Evolutionary conservation across 1,140 invertebrate genomes (phyloP), one percentile per base, ranked within the genome.

Genomic region (Hylaeus anthracinus): DNA sequence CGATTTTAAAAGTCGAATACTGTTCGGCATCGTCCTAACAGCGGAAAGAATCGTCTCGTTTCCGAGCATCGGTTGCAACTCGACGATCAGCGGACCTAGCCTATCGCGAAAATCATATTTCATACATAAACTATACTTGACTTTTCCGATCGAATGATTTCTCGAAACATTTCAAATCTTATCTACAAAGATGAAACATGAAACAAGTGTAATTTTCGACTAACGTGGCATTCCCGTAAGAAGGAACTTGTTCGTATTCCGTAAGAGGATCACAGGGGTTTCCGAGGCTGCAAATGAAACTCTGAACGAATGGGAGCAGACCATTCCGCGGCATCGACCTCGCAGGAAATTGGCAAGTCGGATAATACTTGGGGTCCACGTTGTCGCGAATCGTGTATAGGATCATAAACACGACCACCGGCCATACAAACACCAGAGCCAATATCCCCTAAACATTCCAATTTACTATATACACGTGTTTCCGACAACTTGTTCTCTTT

Each of bases 261-360:
- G 94, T 93, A 43, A 95, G 87, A 0, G 92, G 89, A 2, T 93
- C 90, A 84, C 95, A 96, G 3, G 95, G 94, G 86, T 95, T 96
- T 88, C 95, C 95, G 55, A 96, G 91, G 82, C 94, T 95, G 89
- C 95, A 96, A 43, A 96, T 94, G 85, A 95, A 96, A 26, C 95
- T 96, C 87, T 96, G 95, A 39, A 95, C 92, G 85, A 95, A 95
- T 1, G 94, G 94, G 15, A 96, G 84, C 43, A 96, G 88, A 4
- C 95, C 95, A 79, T 94, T 92, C 72, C 94, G 95, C 86, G 95
- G 95, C 89, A 96, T 90, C 61, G 95, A 93, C 14, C 95, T 93
- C 5, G 95, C 95, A 5, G 95, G 94, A 88, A 95, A 96, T 88
- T 95, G 95, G 90, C 95, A 95, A 78, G 94, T 94, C 8, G 94